Conservation (phyloP, 1,140 invertebrate species). For the Bathynomus jamesi region DNA sequence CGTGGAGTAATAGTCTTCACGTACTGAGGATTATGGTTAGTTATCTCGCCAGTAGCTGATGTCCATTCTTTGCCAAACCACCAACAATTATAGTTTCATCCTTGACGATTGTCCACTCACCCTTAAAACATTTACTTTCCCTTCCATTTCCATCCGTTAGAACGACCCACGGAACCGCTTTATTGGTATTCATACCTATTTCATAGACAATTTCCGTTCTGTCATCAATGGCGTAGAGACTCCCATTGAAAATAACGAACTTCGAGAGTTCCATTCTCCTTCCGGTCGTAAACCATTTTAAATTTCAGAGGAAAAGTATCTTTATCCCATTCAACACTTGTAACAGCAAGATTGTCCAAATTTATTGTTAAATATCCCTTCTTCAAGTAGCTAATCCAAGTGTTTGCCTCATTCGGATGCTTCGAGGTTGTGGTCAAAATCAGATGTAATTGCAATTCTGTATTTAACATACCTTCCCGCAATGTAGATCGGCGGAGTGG, state of each 20-base stretch:
- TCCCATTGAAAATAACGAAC: slow-evolving; percentile 86
- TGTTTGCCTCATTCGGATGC: slow-evolving; percentile 53
- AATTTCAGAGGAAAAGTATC: too few relatives aligned
- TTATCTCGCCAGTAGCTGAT: slow-evolving; percentile 67
- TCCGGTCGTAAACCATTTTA: slow-evolving; percentile 68
- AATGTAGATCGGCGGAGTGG: slow-evolving; percentile 64
- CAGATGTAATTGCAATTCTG: slow-evolving; percentile 79
- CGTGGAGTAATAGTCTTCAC: slow-evolving; percentile 71
- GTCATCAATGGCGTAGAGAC: slow-evolving; percentile 88
- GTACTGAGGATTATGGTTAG: slow-evolving; percentile 89
- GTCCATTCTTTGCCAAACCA: slow-evolving; percentile 98
- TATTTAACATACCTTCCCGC: slow-evolving; percentile 50
- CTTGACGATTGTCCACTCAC: slow-evolving; percentile 95
- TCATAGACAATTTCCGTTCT: slow-evolving; percentile 89
- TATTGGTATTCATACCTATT: slow-evolving; percentile 52
- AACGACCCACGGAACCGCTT: slow-evolving; percentile 82
- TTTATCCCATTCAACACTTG: neutral
- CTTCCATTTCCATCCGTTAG: slow-evolving; percentile 88
- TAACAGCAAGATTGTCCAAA: slow-evolving; percentile 37
- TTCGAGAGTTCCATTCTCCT: slow-evolving; percentile 97
- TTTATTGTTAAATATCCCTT: slow-evolving; percentile 54
- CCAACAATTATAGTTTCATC: slow-evolving; percentile 82
- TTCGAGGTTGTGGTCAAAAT: slow-evolving; percentile 80
- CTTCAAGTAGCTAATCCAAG: slow-evolving; percentile 73
- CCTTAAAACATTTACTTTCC: slow-evolving; percentile 90